Evolutionary conservation across 2,113 vertebrate species (phyloP), one percentile per base, ranked within the genome.

Genomic region (Hirundichthys speculiger): DNA sequence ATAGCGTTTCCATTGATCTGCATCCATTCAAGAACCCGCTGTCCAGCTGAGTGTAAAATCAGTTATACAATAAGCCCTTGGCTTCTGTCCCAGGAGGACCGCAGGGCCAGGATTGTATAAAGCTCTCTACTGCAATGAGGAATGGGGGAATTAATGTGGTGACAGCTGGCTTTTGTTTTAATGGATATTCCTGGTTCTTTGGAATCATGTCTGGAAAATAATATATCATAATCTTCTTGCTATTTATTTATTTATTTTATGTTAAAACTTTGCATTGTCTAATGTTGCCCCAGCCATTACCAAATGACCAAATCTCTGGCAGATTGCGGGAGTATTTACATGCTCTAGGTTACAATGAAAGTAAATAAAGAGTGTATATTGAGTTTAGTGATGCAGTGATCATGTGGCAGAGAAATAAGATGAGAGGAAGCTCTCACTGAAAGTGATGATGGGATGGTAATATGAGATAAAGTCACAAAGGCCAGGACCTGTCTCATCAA

Each of bases 381-480:
- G 49, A 69, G 69, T n/a, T 21, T 46, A 46, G 14, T 52, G 59
- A 7, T 49, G 57, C 64, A 67, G 71, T 79, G 86, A 57, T 81
- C 40, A 51, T 75, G 68, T 69, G 54, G 73, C 77, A 79, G 55
- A 13, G 64, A 73, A 72, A 59, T 12, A 7, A 53, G 67, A 66
- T 46, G 64, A 79, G 79, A 85, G 85, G 83, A 88, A 80, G 82
- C 79, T 75, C 67, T 75, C 25, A 22, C 60, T 69, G 73, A 82
- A 91, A 85, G 74, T 83, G 87, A 91, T 90, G 90, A 91, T 61
- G 58, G 66, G 79, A 81, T 55, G 64, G 90, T 84, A 91, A 91
- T 59, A 18, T 79, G 86, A 91, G 86, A 82, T 63, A 53, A 70
- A 86, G 81, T 87, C 85, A 85, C 62, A 30, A 70, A 84, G 73